Evolutionary conservation across 2,797 vertebrate genomes (phyloP), one percentile per base, ranked within the genome.

Genomic region (Anableps anableps): DNA sequence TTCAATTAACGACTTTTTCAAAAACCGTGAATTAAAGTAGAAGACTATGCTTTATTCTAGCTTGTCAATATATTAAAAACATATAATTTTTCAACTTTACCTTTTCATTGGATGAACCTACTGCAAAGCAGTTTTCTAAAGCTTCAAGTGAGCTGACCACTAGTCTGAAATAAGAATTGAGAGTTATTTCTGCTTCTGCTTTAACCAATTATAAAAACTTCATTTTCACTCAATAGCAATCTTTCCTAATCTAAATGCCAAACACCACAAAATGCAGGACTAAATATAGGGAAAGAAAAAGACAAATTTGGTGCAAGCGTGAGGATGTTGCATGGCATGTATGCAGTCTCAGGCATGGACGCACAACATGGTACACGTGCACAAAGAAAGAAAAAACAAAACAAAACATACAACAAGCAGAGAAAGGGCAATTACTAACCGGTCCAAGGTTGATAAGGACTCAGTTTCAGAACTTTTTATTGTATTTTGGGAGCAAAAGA

Each of bases 361-460:
- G 92, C 80, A 94, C 91, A 93, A 88, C 85, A 86, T 89, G 75
- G 83, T 88, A 94, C 80, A 89, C 93, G 60, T 91, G 89, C 92
- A 94, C 89, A 90, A 94, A 47, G 26, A 11, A n/a, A 71, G n/a
- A 21, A 26, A 11, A 38, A 38, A 38, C 93, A 89, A 29, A 31
- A 60, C 4, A 5, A 31, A 62, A 86, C 88, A 90, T 80, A 91
- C 93, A 92, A 92, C 93, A 91, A 93, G 92, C 93, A 94, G 90
- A 94, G 91, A 93, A 94, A 94, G 89, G 96, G 96, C 96, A 96
- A 93, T 95, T 99, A 99, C 99, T 99, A 97, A 99, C 99, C 99
- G 97, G 97, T 99, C 99, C 97, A 99, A 96, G 95, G 97, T 98
- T 95, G 97, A 99, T 97, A 99, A 97, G 97, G 99, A 99, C 97